Evolutionary conservation across 1,140 invertebrate species (phyloP), one percentile per base, ranked within the genome.

Genomic region (Euura lappo): DNA sequence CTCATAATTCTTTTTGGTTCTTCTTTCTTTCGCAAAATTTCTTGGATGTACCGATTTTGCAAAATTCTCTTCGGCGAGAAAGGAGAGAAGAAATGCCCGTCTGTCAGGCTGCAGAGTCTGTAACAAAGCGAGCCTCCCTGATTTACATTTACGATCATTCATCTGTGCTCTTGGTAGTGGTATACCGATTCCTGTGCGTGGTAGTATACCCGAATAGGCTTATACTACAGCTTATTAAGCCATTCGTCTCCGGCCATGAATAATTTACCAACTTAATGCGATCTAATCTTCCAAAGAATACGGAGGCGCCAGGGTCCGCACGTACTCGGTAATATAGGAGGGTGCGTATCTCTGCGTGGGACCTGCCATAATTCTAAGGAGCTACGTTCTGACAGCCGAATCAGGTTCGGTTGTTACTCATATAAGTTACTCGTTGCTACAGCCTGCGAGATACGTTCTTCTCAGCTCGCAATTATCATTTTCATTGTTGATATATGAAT

Each of bases 91-190:
- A 8, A 60, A n/a, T 5, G 51, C 51, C 13, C 51, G 6, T 60
- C 51, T 60, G 51, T 60, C 51, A 60, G 51, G 2, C 51, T 28
- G 51, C 51, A 60, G 10, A 60, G 51, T 60, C 51, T 11, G 10
- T 8, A 60, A 60, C 51, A 8, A 60, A 6, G 51, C 6, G 51
- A 60, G 5, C 3, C 51, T 60, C 8, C 51, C 51, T 81, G 74
- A 82, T 82, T 81, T 80, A 82, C 81, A 81, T 82, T 81, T 79
- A 80, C 80, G 76, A 81, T 81, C 77, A 76, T 76, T 81, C 80
- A 79, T 79, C 75, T 80, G 70, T 51, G 72, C 67, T 74, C 71
- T 60, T 60, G 8, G 13, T n/a, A 11, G 51, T 11, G 51, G 28
- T 28, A 28, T 28, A 28, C 28, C 10, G 10, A 3, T 60, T 60